Base-by-base conservation (phyloP, 2,888 invertebrate genomes). In the Xylocampa areola region DNA sequence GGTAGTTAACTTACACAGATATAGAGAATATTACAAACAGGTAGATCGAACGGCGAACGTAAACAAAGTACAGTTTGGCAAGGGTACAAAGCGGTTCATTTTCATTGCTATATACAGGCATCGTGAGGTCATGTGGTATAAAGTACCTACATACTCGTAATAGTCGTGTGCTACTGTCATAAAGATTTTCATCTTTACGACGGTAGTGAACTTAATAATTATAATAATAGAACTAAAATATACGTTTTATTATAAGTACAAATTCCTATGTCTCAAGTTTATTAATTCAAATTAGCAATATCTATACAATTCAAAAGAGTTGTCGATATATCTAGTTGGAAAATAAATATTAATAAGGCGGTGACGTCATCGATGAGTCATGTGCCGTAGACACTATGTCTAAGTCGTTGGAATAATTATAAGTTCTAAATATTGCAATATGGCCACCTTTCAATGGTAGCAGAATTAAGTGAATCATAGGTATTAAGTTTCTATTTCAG, bases 361-460 rank as follows among this genome's bases (percentile, higher is more conserved):
- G 21, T 79, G 67, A 75, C 61, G 60, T 68, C 68, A 75, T 21
- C 29, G 47, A 40, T 79, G 79, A 80, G 61, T 78, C 76, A 80
- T 58, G 11, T 2, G n/a, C 17, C 19, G 52, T 37, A 73, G 74
- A 75, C 76, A 33, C 41, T 32, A 45, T 51, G 76, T 76, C 76
- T 73, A 60, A 53, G 52, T 65, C 32, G 43, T 52, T 48, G 45
- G 32, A 45, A 64, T 64, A 55, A 68, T 61, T 54, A 53, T 44
- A 48, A 36, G 51, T 50, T 45, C 29, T 29, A 43, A 51, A 55
- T 59, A 33, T 54, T 25, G 30, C 33, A 41, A 45, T 35, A 45
- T 35, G 41, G 39, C 23, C 19, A 57, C 49, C 35, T 52, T 30
- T 43, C 17, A 37, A 37, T 29, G 40, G 30, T n/a, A 11, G 2